Conservation (phyloP, 1,140 invertebrate species). For the Artemia franciscana region DNA sequence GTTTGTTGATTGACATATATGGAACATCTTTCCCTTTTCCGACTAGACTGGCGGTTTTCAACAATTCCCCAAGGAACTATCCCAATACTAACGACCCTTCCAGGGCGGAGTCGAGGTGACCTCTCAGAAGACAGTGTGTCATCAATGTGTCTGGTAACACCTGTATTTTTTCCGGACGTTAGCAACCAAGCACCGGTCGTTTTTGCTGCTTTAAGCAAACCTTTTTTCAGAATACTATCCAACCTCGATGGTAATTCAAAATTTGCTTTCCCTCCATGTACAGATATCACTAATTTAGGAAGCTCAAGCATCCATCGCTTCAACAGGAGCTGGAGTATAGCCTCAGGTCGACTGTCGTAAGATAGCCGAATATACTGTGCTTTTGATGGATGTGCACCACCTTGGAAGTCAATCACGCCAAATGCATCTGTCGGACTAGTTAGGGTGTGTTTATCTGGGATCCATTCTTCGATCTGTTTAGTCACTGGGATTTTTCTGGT, state of each 20-base stretch:
- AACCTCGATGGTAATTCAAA: slow-evolving; percentile 83
- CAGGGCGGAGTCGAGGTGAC: slow-evolving; percentile 46
- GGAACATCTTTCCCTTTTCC: slow-evolving; percentile 56
- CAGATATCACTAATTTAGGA: slow-evolving; percentile 85
- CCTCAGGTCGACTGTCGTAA: slow-evolving; percentile 77
- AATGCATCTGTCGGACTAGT: slow-evolving; percentile 74
- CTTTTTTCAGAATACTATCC: slow-evolving; percentile 76
- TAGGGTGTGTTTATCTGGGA: slow-evolving; percentile 53
- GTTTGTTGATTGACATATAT: slow-evolving; percentile 61
- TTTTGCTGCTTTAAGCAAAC: slow-evolving; percentile 86
- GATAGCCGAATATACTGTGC: slow-evolving; percentile 80
- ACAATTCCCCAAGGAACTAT: slow-evolving; percentile 96
- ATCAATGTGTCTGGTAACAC: slow-evolving; percentile 79
- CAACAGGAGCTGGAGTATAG: slow-evolving; percentile 71
- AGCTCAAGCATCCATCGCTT: slow-evolving; percentile 82
- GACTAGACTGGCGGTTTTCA: slow-evolving; percentile 76
- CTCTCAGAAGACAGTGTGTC: slow-evolving; percentile 67
- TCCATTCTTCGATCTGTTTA: slow-evolving; percentile 18
- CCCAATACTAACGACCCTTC: slow-evolving; percentile 78
- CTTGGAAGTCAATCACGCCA: slow-evolving; percentile 91
- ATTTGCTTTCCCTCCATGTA: slow-evolving; percentile 89
- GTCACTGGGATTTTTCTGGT: slow-evolving; percentile 1
- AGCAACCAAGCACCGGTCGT: slow-evolving; percentile 93
- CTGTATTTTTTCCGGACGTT: slow-evolving; percentile 84
- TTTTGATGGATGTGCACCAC: slow-evolving; percentile 81